Conservation (phyloP, 2,888 invertebrate species). For the Belgica antarctica region DNA sequence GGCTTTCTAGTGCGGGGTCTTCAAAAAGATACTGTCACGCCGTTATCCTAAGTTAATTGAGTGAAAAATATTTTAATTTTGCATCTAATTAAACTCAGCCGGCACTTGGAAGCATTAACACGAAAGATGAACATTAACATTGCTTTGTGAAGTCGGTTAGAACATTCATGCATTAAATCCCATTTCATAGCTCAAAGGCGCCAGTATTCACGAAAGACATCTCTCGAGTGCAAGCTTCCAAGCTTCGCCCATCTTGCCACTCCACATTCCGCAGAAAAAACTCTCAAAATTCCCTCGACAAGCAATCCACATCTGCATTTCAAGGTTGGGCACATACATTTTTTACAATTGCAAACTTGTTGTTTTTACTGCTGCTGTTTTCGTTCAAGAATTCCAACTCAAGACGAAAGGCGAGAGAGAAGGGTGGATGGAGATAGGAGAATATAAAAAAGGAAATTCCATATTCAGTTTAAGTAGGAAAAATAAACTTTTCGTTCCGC, state of each 20-base stretch:
- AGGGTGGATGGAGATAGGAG: neutral
- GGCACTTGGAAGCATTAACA: neutral
- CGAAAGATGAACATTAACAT: neutral
- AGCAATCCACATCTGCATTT: neutral
- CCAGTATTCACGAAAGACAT: too few species aligned
- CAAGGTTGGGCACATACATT: too few species aligned
- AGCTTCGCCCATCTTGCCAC: too few species aligned
- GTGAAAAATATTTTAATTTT: conserved; percentile 29
- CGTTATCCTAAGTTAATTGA: conserved; percentile 34
- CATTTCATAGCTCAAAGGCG: too few species aligned
- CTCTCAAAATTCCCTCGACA: too few species aligned
- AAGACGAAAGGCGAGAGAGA: too few species aligned
- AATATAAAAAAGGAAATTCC: neutral
- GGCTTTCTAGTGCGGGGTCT: neutral
- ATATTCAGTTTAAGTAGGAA: conserved; percentile 1
- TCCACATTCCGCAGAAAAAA: neutral
- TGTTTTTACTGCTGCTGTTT: conserved; percentile 5
- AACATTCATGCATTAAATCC: too few species aligned
- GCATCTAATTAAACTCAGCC: conserved; percentile 32
- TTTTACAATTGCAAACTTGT: conserved; percentile 10
- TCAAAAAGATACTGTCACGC: neutral
- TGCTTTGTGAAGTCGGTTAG: too few species aligned
- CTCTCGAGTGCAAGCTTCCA: too few species aligned
- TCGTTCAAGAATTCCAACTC: too few species aligned
- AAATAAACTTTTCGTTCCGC: neutral